phyloP scores from a whole-genome alignment of 2,888 invertebrate genomes.

The Drosophila macrospina region DNA sequence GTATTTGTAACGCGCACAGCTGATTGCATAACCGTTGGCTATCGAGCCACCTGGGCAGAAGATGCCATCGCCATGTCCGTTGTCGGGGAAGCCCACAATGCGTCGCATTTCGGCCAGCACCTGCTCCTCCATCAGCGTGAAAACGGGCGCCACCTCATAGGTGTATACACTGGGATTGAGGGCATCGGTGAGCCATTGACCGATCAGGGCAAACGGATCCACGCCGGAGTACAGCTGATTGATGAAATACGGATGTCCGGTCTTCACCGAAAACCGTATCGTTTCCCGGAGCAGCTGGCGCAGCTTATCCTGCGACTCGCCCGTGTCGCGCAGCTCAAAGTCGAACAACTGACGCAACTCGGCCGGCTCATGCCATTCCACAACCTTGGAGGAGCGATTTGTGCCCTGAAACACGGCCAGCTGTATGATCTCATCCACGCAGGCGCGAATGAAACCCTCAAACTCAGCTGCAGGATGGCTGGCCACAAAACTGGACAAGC shows the following conservation, averaged over 20 bases:
- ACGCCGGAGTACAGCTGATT: constrained; percentile 94
- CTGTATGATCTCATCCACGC: constrained; percentile 90
- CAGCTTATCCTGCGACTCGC: constrained; percentile 89
- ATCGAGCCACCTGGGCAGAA: constrained; percentile 96
- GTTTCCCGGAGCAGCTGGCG: constrained; percentile 89
- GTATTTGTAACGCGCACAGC: constrained; percentile 91
- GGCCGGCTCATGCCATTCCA: constrained; percentile 92
- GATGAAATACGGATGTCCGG: constrained; percentile 95
- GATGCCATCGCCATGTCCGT: constrained; percentile 92
- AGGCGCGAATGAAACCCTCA: constrained; percentile 90
- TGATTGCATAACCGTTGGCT: constrained; percentile 96
- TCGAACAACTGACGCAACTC: constrained; percentile 89
- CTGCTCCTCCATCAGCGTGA: constrained; percentile 94
- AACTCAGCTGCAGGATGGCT: constrained; percentile 88
- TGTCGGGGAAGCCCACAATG: constrained; percentile 91
- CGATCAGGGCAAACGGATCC: constrained; percentile 93
- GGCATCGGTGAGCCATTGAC: constrained; percentile 94
- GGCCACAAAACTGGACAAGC: constrained; percentile 81
- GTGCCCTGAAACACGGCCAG: constrained; percentile 92
- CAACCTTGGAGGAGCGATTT: constrained; percentile 89
- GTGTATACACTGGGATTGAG: constrained; percentile 95
- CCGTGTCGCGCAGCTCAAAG: constrained; percentile 87
- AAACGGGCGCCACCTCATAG: constrained; percentile 95
- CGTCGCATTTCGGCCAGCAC: constrained; percentile 92
- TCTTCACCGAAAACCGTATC: constrained; percentile 94